Base-by-base conservation (phyloP, 2,888 invertebrate species). In the Eutolmus rufibarbis region DNA sequence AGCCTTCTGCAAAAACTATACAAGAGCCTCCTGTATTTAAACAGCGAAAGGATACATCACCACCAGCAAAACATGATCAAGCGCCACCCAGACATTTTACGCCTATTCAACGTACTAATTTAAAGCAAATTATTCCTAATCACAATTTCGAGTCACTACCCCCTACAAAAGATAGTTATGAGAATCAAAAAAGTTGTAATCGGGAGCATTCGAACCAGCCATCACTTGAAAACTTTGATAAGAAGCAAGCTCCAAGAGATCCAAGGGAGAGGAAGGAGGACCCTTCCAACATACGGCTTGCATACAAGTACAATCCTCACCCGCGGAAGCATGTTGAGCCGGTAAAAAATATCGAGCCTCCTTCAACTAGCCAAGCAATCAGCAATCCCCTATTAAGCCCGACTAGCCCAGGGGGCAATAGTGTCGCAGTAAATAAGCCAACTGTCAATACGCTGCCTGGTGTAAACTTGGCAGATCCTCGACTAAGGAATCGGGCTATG, bases 221-320 rank as follows among this genome's bases (percentile, higher is more conserved):
- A 8, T n/a, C 66, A 5, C 2, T 7, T 66, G 66, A 23, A 1
- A 28, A 4, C 23, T 28, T 28, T 23, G 28, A 66, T 9, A 66
- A 66, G 4, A 66, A 7, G 3, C 66, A 66, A 9, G 28, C 66
- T 51, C 19, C 51, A n/a, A n/a, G 19, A n/a, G 51, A 51, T 51
- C 5, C 51, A 19, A 16, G 51, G 19, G 66, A 66, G 12, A 66
- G 66, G 19, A 66, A n/a, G 12, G 87, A 87, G 76, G 85, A 89
- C 9, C 86, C 88, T 5, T 31, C 86, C 34, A 81, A 31, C 56
- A 87, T 89, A 89, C 90, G 93, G n/a, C 88, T 93, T 31, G 93
- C 93, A 1, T 92, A 93, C 88, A 93, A 93, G 89, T 93, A 93
- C 88, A 92, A 93, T 89, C 93, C 93, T 2, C 93, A 92, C 90